Evolutionary conservation across 1,140 invertebrate species (phyloP).

Genomic region (Meloidogyne floridensis): DNA sequence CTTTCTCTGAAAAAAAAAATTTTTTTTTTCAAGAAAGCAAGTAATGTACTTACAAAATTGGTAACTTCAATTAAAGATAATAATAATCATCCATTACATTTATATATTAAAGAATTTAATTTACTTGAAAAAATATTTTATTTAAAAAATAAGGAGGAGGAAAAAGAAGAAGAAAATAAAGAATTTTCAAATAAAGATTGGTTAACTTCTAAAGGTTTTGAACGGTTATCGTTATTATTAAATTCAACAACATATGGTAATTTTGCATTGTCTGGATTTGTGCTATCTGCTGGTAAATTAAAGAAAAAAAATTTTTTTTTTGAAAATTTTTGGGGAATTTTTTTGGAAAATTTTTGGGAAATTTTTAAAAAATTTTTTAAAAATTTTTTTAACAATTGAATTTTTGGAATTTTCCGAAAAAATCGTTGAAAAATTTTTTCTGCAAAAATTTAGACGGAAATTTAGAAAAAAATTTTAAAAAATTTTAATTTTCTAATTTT

Average conservation of each 20-base stretch:
- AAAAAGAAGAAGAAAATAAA: slow-evolving; percentile 15
- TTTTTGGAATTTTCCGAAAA: too few species aligned
- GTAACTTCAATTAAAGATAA: neutral
- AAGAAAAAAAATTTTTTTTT: slow-evolving; percentile 3
- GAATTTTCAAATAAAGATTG: slow-evolving; percentile 29
- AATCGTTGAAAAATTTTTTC: too few species aligned
- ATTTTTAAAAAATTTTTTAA: slow-evolving; percentile 11
- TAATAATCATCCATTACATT: slow-evolving; percentile 1
- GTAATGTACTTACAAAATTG: neutral
- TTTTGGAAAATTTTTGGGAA: too few species aligned
- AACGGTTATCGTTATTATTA: slow-evolving; percentile 26
- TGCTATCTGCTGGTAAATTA: slow-evolving; percentile 35
- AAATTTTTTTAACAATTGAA: too few species aligned
- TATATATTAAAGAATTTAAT: neutral
- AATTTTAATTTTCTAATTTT: too few species aligned
- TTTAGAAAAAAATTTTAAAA: slow-evolving; percentile 13
- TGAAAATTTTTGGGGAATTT: too few species aligned
- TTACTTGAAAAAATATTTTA: neutral
- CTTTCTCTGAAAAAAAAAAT: too few species aligned
- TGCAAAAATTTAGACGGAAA: too few species aligned
- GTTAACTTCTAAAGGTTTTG: slow-evolving; percentile 31
- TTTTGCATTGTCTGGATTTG: slow-evolving; percentile 37
- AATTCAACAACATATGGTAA: slow-evolving; percentile 26
- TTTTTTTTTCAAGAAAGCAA: neutral
- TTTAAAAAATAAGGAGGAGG: slow-evolving; percentile 12